Conservation (phyloP, 2,113 vertebrate species). For the Equus quagga region DNA sequence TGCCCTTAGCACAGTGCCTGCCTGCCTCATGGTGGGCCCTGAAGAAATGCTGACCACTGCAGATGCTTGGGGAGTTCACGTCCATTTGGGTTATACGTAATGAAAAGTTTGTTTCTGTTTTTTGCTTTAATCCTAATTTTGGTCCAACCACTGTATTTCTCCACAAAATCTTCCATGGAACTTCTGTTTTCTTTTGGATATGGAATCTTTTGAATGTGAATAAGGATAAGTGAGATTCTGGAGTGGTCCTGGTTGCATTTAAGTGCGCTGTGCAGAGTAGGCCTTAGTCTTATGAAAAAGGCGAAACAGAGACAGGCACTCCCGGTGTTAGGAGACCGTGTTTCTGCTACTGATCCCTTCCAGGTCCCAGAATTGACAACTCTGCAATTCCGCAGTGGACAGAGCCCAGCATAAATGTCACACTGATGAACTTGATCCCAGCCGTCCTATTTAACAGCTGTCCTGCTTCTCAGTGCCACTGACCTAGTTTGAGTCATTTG, state of each 20-base stretch:
- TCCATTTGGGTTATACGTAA: background rate
- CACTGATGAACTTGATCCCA: conserved; percentile 65
- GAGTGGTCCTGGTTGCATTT: background rate
- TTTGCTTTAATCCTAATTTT: background rate
- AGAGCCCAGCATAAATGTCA: conserved; percentile 50
- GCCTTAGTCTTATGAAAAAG: background rate
- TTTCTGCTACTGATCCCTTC: background rate
- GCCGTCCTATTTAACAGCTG: conserved; percentile 77
- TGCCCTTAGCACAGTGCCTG: background rate
- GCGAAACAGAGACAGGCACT: background rate
- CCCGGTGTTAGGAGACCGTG: background rate
- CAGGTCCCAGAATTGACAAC: background rate
- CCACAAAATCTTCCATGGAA: background rate
- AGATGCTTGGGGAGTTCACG: background rate
- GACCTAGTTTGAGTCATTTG: conserved; percentile 79
- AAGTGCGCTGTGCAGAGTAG: background rate
- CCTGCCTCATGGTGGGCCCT: background rate
- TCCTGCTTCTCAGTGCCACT: conserved; percentile 64
- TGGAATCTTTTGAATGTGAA: too few relatives aligned
- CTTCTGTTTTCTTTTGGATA: background rate
- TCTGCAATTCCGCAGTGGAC: conserved; percentile 34
- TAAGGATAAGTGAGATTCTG: background rate
- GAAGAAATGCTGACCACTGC: background rate
- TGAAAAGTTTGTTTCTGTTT: background rate
- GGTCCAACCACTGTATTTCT: background rate